Base-by-base conservation (phyloP, 1,140 invertebrate genomes). In the Harlomillsia oculata region DNA sequence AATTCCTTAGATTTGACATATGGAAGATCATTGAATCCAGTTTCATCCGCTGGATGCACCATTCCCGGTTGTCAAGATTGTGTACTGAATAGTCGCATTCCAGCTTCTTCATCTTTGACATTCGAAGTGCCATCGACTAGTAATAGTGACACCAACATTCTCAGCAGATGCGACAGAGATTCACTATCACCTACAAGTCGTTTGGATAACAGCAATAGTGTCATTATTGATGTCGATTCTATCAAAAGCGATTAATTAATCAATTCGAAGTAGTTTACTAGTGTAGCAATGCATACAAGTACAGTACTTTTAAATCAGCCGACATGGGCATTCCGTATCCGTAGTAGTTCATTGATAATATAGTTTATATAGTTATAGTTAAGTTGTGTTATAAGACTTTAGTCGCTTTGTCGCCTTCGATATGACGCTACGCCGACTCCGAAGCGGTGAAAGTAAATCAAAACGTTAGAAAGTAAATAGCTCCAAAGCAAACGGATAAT, bases 31-130 rank as follows among this genome's bases (percentile, higher is more conserved):
- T 51, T 62, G 28, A 56, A 62, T 29, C 39, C 62, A 5, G 59
- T 56, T 5, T 45, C 56, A 11, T 53, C 59, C 13, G 43, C 59
- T 3, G 56, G 59, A n/a, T 65, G 63, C 28, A 65, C 59, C 0
- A 62, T 65, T 49, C 30, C 56, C 2, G 63, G 63, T 1, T 65
- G 63, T 34, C n/a, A 46, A 25, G 63, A 65, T 32, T 65, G 63
- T 43, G 30, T 62, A 2, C 5, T 41, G 26, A 34, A 28, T 8
- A 53, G 8, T 26, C 51, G 51, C 3, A 29, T n/a, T 5, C 6
- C 36, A 13, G 9, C 21, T 25, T 29, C 26, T 11, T 53, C 11
- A 44, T 9, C 28, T 3, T 13, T 3, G 36, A 14, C 16, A 2
- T 5, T 8, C 23, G 34, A 23, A 28, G 14, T 29, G 13, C 3